Base-by-base conservation (phyloP, 2,113 vertebrate species). In the Callipepla californica region DNA sequence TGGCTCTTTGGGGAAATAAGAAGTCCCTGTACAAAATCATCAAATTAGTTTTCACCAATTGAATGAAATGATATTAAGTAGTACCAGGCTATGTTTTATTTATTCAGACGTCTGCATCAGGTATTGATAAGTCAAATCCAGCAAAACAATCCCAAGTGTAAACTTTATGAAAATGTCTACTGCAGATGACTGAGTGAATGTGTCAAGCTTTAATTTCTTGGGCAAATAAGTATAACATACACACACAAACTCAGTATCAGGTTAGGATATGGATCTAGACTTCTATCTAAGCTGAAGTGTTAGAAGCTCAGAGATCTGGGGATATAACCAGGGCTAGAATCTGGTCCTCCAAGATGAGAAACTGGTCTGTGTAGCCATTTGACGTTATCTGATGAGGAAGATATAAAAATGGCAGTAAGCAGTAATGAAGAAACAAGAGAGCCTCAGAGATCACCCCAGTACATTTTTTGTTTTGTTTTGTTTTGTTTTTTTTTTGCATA, bases 11-110 rank as follows among this genome's bases (percentile, higher is more conserved):
- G 93, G 95, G 96, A 96, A 94, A 96, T 51, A 82, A 91, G 87
- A 97, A 96, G 89, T 89, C 90, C 83, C 90, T 83, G 67, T 22
- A 86, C 62, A 89, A 92, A 47, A 88, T 85, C 83, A 87, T 96
- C 92, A 95, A 83, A 95, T 92, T 94, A 96, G 92, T 96, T 96
- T 94, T 92, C 93, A 90, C 68, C 92, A 94, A 92, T 93, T 66
- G 11, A 65, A 83, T 86, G 85, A 91, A 94, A 83, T 61, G 7
- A 76, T 51, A 72, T 89, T 90, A 89, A 86, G 87, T 51, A 72
- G 84, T 70, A 72, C 19, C 16, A 59, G 51, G 30, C 30, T 66
- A 81, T 82, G 82, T 82, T 93, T 93, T 96, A 89, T 93, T 93
- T 91, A 90, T 94, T 65, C 55, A 78, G 62, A 84, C 77, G 36